A percentile compares a stretch with the other conserved stretches of the same genome.
Evolutionary conservation across 2,888 invertebrate genomes (phyloP).

Genomic region (Drosophila neutralis): DNA sequence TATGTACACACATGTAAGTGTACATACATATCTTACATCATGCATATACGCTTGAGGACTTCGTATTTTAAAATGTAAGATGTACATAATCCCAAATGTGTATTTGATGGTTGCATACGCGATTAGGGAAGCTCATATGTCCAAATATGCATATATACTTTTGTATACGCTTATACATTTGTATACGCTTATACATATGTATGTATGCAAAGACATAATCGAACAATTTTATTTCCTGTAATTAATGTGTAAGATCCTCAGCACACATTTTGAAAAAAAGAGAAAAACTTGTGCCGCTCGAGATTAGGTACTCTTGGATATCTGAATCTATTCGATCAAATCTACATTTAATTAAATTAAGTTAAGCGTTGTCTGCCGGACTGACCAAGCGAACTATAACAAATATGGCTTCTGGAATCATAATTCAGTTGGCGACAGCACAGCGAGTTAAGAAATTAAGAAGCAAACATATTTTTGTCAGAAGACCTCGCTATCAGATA

Average conservation of each 20-base stretch:
- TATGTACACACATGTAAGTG: not conserved
- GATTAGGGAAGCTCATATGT: slow-evolving; percentile 1
- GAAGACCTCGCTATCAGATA: not conserved
- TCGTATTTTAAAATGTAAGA: not conserved
- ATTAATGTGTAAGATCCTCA: not conserved
- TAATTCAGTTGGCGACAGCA: not conserved
- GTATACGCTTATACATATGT: not conserved
- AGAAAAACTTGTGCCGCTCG: not conserved
- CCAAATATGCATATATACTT: not conserved
- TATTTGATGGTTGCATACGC: slow-evolving; percentile 26
- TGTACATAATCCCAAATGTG: slow-evolving; percentile 4
- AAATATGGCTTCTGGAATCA: not conserved
- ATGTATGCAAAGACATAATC: not conserved
- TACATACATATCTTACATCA: not conserved
- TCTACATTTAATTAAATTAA: not conserved
- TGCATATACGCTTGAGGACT: not conserved
- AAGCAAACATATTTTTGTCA: not conserved
- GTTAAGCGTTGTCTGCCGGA: not conserved
- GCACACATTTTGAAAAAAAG: not conserved
- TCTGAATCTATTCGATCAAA: not conserved
- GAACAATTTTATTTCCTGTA: not conserved
- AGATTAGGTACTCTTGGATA: not conserved
- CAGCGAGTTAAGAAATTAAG: not conserved
- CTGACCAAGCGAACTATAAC: not conserved
- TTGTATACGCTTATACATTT: not conserved